Evolutionary conservation across 2,888 invertebrate species (phyloP).

Genomic region (Galerucella calmariensis): DNA sequence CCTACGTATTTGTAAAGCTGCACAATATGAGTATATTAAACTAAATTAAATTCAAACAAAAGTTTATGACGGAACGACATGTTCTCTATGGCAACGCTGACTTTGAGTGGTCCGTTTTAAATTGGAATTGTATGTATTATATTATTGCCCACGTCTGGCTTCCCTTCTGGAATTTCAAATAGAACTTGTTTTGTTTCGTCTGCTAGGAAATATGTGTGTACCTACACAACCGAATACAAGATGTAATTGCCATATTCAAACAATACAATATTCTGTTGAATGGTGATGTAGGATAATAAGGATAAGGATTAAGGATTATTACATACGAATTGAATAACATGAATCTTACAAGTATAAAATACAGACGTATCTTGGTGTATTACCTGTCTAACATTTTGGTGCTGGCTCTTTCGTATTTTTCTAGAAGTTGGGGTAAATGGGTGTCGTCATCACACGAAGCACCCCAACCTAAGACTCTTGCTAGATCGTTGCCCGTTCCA

Average conservation of each 20-base stretch:
- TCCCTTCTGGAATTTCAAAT: neutral
- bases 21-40: too few species aligned
- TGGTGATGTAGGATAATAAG: too few species aligned
- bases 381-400: conserved; percentile 92
- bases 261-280: neutral
- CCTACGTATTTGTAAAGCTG: too few species aligned
- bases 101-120: too few species aligned
- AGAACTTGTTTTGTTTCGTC: neutral
- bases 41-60: too few species aligned
- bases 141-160: neutral
- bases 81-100: too few species aligned
- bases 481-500: conserved; percentile 96
- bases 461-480: conserved; percentile 96
- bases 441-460: conserved; percentile 95
- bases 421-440: conserved; percentile 89
- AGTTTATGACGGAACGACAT: too few species aligned
- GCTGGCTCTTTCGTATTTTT: conserved; percentile 95
- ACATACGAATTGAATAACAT: too few species aligned
- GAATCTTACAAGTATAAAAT: too few species aligned
- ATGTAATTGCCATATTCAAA: neutral
- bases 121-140: neutral
- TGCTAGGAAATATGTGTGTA: neutral
- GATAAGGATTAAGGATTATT: too few species aligned
- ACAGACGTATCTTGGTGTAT: neutral
- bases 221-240: neutral